Conservation (phyloP, 2,113 vertebrate genomes). For the Alaudala cheleensis region DNA sequence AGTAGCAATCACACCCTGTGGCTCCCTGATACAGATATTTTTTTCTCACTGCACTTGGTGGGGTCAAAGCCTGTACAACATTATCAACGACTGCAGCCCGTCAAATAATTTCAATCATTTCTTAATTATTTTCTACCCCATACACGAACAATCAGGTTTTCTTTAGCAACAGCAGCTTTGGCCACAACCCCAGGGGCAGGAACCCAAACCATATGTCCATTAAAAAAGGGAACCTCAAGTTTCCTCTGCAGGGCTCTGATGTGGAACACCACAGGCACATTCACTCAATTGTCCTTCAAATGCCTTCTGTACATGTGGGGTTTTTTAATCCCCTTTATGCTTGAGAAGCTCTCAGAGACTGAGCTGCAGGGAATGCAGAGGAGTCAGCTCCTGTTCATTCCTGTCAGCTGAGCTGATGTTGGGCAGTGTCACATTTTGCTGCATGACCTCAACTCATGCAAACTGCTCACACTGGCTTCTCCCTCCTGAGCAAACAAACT, state of each 20-base stretch:
- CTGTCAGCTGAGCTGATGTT: constrained; percentile 33
- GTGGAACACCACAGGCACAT: constrained; percentile 44
- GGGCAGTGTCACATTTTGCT: constrained; percentile 25
- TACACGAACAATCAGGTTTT: not conserved
- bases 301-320: constrained; percentile 8
- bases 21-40: not conserved
- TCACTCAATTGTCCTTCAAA: constrained; percentile 61
- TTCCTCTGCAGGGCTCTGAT: constrained; percentile 38
- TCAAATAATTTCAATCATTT: not conserved
- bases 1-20: not conserved
- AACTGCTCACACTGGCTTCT: not conserved
- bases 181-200: constrained; percentile 1
- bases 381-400: constrained; percentile 26
- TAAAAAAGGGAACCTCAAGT: constrained; percentile 47
- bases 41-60: not conserved
- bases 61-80: not conserved
- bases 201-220: constrained; percentile 18
- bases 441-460: not conserved
- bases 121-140: not conserved
- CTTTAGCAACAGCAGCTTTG: constrained; percentile 22
- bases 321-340: constrained; percentile 42
- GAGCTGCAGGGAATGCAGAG: not conserved
- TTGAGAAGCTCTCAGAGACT: constrained; percentile 45
- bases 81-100: not conserved
- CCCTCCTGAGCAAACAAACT: not conserved